phyloP scores from a whole-genome alignment of 2,888 invertebrate genomes.

The Acanthopleura granulata region DNA sequence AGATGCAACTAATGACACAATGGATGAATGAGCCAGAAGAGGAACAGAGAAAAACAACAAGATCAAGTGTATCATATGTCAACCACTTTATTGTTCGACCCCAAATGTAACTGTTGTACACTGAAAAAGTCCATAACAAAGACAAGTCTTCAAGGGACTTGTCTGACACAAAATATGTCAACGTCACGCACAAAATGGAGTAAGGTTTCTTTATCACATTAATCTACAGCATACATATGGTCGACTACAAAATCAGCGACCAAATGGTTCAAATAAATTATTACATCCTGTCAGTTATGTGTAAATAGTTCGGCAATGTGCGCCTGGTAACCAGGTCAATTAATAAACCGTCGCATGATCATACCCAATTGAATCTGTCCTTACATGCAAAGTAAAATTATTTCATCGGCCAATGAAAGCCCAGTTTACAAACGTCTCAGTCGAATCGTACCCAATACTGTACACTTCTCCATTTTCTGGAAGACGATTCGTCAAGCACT shows the following conservation, averaged over 20 bases:
- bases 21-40: no score
- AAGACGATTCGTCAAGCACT: slow-evolving; percentile 20
- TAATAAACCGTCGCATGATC: not conserved
- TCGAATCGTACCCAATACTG: not conserved
- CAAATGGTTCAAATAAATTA: not conserved
- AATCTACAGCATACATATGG: not conserved
- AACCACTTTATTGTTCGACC: slow-evolving; percentile 9
- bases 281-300: not conserved
- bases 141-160: not conserved
- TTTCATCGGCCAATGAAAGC: slow-evolving; percentile 17
- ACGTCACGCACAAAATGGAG: no score
- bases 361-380: not conserved
- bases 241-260: not conserved
- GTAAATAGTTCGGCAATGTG: no score
- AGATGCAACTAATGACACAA: no score
- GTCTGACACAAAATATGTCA: not conserved
- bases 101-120: slow-evolving; percentile 3
- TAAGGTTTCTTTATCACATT: not conserved
- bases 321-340: no score
- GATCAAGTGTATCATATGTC: not conserved
- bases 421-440: not conserved
- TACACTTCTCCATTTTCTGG: not conserved
- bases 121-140: not conserved
- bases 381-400: not conserved
- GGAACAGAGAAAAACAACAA: not conserved